Evolutionary conservation across 1,140 invertebrate genomes (phyloP).

Genomic region (Rhopalosiphum padi): DNA sequence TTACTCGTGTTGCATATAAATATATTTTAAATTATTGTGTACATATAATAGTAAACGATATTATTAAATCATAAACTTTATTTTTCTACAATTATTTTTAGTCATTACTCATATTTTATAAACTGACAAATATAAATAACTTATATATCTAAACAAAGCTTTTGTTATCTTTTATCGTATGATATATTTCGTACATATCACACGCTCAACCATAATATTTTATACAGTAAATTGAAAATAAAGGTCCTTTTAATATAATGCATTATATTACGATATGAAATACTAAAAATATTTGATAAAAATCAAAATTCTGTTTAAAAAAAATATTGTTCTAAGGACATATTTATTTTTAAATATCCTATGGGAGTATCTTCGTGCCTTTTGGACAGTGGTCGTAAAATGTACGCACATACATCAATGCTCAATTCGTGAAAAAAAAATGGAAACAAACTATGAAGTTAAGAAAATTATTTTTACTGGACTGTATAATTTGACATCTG

Average conservation of each 20-base stretch:
- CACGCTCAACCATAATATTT: not conserved
- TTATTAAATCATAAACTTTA: conserved; percentile 9
- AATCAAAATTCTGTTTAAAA: not conserved
- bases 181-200: not conserved
- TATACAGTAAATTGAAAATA: not conserved
- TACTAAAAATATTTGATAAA: not conserved
- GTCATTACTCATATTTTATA: not conserved
- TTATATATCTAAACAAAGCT: not conserved
- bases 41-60: not conserved
- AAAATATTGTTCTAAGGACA: not conserved
- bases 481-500: not conserved
- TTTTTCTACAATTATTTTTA: not conserved
- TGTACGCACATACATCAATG: not conserved
- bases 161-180: not conserved
- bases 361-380: not conserved
- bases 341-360: not conserved
- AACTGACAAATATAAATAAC: not conserved
- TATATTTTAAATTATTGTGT: not conserved
- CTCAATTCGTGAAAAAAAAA: not conserved
- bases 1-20: not conserved
- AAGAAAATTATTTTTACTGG: not conserved
- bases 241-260: not conserved
- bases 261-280: not conserved
- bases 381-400: not conserved
- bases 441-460: not conserved